Evolutionary conservation across 2,113 vertebrate genomes (phyloP), one percentile per base, ranked within the genome.

Genomic region (Ondatra zibethicus): DNA sequence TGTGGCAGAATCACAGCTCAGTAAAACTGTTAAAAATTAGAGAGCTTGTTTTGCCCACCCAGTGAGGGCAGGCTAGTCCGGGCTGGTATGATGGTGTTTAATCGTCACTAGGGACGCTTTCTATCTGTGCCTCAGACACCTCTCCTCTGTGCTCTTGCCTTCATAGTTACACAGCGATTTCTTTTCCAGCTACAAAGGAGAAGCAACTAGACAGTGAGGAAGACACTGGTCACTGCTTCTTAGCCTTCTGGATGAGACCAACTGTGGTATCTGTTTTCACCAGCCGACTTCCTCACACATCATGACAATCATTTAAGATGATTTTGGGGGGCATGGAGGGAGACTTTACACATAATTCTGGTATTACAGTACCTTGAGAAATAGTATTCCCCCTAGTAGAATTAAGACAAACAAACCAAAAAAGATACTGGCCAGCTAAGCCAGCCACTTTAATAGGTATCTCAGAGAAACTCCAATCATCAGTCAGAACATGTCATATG

Each of bases 1-100:
- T 65, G 82, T 63, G 65, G 36, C 25, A 70, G 36, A 90, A 92
- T 55, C 94, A 45, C n/a, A 82, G 75, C 45, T 93, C 63, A 84
- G 6, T 77, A 75, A 94, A 75, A 42, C 33, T 84, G 72, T 72
- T 93, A 65, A 92, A 89, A 90, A 33, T 68, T 29, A 78, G 50
- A 92, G 55, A 80, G 33, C 27, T 72, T 85, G 42, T 25, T 85
- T 47, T 91, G 66, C 19, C 33, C 39, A 90, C 13, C 61, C 31
- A 72, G 91, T 42, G 78, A 89, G 3, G 47, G 36, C 1, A 65
- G 77, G 11, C 50, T 52, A 8, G 70, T n/a, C 7, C 29, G 19
- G 52, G 17, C 19, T 21, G 58, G 55, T 25, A 17, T 1, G 21
- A 45, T 3, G 2, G 72, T 11, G 78, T n/a, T 50, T 47, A 42